phyloP scores from a whole-genome alignment of 2,888 invertebrate species.

The Morinoia aosen region DNA sequence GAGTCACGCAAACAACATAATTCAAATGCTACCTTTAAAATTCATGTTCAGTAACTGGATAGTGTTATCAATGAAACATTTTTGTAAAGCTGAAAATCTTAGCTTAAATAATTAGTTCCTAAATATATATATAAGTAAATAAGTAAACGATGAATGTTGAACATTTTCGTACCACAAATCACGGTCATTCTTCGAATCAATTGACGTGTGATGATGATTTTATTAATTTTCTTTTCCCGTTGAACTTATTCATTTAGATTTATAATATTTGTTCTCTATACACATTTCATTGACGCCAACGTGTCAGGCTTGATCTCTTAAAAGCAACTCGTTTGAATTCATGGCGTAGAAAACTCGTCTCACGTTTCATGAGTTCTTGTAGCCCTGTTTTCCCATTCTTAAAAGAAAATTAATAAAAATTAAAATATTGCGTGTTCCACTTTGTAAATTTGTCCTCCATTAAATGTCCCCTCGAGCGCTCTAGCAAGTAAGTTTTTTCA shows the following conservation, averaged over 20 bases:
- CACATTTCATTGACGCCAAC: background rate
- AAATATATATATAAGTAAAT: too few relatives aligned
- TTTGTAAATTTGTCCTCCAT: background rate
- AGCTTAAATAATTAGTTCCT: too few relatives aligned
- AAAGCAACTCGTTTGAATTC: too few relatives aligned
- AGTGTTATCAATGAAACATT: too few relatives aligned
- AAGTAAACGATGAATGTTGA: too few relatives aligned
- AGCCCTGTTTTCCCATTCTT: background rate
- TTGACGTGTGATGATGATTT: background rate
- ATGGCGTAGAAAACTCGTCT: background rate
- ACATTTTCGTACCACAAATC: too few relatives aligned
- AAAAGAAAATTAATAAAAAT: background rate
- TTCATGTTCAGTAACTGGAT: too few relatives aligned
- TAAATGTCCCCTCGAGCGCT: background rate
- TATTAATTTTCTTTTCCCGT: background rate
- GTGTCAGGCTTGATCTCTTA: background rate
- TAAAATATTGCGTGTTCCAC: background rate
- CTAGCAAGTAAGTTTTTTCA: background rate
- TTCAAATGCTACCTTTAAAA: too few relatives aligned
- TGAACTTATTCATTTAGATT: background rate
- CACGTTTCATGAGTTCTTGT: background rate
- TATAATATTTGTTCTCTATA: background rate
- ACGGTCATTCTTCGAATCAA: too few relatives aligned
- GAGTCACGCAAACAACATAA: too few relatives aligned
- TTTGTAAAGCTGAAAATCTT: too few relatives aligned